These are phyloP conservation scores for Amiota communis DNA, from an alignment of 2,888 invertebrate genomes.

Conservation along the genomic window DNA sequence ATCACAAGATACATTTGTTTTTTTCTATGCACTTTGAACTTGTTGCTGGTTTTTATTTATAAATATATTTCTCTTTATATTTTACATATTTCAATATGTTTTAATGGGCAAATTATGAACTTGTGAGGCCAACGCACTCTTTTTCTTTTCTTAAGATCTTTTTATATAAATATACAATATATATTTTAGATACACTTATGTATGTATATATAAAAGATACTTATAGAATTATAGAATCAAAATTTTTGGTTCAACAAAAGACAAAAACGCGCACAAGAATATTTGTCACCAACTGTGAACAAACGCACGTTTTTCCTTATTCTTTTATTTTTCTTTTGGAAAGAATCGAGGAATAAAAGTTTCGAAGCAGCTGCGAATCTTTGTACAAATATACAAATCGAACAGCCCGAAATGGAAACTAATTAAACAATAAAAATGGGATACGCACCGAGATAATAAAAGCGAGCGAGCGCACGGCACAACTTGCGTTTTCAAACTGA, in stretches of 20 bases:
- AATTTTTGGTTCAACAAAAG: neutral
- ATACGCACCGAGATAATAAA: constrained; percentile 31
- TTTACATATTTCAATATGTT: too few species aligned
- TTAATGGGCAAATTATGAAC: constrained; percentile 30
- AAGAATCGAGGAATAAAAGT: too few species aligned
- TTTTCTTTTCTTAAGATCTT: constrained; percentile 55
- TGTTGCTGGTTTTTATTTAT: constrained; percentile 12
- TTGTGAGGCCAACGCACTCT: constrained; percentile 61
- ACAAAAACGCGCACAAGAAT: constrained; percentile 32
- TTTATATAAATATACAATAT: neutral
- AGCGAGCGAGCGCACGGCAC: constrained; percentile 55
- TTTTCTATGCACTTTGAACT: constrained; percentile 33
- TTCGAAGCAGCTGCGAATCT: too few species aligned
- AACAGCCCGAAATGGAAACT: too few species aligned
- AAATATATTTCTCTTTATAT: neutral
- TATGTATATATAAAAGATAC: constrained; percentile 19
- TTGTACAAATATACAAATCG: too few species aligned
- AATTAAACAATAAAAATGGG: constrained; percentile 7
- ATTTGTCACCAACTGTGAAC: constrained; percentile 40
- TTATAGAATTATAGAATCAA: constrained; percentile 11
- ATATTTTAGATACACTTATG: neutral
- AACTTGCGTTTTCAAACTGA: constrained; percentile 56
- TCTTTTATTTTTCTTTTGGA: too few species aligned
- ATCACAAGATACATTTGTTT: neutral
- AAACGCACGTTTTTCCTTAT: too few species aligned